These are phyloP conservation scores for Disparrhopalites patrizii DNA, from an alignment of 2,888 invertebrate genomes.

Conservation along the genomic window DNA sequence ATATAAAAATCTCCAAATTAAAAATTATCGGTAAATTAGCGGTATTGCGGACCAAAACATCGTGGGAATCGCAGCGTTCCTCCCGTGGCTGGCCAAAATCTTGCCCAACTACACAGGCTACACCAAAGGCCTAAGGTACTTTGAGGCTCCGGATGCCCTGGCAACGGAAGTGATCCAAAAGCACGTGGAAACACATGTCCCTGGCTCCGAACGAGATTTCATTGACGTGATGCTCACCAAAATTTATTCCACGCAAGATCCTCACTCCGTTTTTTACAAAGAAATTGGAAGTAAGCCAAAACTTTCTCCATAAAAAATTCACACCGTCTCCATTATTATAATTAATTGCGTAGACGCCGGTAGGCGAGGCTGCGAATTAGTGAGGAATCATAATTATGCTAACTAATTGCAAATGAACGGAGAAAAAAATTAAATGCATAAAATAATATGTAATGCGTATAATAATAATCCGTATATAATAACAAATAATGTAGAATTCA, in stretches of 20 bases:
- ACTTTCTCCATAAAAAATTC: too few species aligned
- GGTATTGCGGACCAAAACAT: slow-evolving; percentile 45
- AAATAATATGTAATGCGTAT: not conserved
- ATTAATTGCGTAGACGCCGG: too few species aligned
- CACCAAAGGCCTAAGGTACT: slow-evolving; percentile 38
- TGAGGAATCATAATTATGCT: too few species aligned
- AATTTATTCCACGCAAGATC: slow-evolving; percentile 41
- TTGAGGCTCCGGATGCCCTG: slow-evolving; percentile 41
- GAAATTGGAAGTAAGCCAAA: slow-evolving; percentile 29
- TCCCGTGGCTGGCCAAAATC: slow-evolving; percentile 43
- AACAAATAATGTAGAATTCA: not conserved
- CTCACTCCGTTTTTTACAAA: slow-evolving; percentile 42
- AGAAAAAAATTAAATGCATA: not conserved
- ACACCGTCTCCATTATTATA: too few species aligned
- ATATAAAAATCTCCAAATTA: not conserved
- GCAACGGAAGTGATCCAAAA: slow-evolving; percentile 41
- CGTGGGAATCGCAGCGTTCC: slow-evolving; percentile 42
- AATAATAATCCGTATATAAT: not conserved
- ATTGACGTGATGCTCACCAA: slow-evolving; percentile 48
- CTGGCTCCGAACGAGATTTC: slow-evolving; percentile 45
- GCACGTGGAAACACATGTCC: slow-evolving; percentile 39
- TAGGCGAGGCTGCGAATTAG: too few species aligned
- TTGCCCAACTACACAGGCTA: slow-evolving; percentile 41
- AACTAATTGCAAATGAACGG: too few species aligned
- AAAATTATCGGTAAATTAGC: slow-evolving; percentile 19